Percentiles rank a stretch among this genome's conserved stretches.
Evolutionary conservation across 2,113 vertebrate species (phyloP).

Genomic region (Leptobrachium ailaonicum): DNA sequence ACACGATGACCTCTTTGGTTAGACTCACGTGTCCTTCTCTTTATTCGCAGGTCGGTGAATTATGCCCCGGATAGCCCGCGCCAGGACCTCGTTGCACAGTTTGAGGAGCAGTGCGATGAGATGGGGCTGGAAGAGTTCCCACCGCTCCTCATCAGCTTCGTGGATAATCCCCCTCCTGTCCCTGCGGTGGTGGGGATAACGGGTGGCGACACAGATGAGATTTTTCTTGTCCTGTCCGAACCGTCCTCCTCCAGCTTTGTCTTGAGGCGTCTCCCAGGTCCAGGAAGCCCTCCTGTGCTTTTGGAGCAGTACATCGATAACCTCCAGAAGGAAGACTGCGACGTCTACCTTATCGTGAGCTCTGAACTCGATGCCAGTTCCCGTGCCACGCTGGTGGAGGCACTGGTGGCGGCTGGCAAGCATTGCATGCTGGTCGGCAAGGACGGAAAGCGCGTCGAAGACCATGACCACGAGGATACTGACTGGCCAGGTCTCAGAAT

Average conservation of each 20-base stretch:
- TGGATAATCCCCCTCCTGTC: conserved; percentile 34
- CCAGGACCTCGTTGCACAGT: conserved; percentile 24
- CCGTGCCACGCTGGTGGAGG: conserved; percentile 27
- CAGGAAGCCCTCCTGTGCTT: conserved; percentile 1
- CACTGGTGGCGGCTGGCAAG: conserved; percentile 35
- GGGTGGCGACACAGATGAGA: conserved; percentile 16
- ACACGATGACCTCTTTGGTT: neutral
- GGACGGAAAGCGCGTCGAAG: conserved; percentile 3
- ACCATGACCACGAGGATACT: conserved; percentile 1
- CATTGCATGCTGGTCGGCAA: conserved; percentile 40
- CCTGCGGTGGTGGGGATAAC: conserved; percentile 14
- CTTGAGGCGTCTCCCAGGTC: conserved; percentile 28
- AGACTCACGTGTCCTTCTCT: neutral
- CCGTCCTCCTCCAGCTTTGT: conserved; percentile 22
- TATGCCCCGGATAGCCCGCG: neutral
- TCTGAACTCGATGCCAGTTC: conserved; percentile 20
- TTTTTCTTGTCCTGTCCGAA: conserved; percentile 22
- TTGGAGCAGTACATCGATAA: conserved; percentile 37
- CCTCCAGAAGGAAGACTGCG: conserved; percentile 30
- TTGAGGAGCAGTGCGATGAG: neutral
- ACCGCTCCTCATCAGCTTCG: conserved; percentile 20
- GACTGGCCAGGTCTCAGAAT: conserved; percentile 24
- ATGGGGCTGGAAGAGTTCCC: conserved; percentile 17
- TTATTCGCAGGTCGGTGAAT: conserved; percentile 13
- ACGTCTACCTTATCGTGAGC: conserved; percentile 34